Percentiles rank a stretch among this genome's conserved stretches.
Evolutionary conservation across 2,888 invertebrate genomes (phyloP).

Genomic region (Lasioglossum figueresi): DNA sequence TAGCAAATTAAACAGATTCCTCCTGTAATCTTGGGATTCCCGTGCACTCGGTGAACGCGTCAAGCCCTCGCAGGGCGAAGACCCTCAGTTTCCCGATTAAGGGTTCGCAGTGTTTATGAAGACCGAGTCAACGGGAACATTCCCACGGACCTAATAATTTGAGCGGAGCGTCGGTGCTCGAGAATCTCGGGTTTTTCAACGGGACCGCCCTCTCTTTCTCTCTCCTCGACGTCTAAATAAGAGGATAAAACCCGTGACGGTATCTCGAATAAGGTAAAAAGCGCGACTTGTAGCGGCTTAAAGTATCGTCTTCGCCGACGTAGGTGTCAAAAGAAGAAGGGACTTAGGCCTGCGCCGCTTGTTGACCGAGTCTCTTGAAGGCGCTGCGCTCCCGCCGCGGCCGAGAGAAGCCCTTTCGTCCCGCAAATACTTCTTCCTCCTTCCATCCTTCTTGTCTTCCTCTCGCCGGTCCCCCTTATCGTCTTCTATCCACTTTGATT

Average conservation of each 20-base stretch:
- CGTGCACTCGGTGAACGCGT: background rate
- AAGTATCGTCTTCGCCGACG: constrained; percentile 50
- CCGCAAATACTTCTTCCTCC: constrained; percentile 65
- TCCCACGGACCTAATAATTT: constrained; percentile 4
- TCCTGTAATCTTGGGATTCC: background rate
- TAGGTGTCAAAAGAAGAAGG: constrained; percentile 58
- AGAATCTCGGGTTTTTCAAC: background rate
- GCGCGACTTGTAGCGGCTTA: constrained; percentile 50
- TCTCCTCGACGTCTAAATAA: constrained; percentile 45
- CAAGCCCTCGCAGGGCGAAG: background rate
- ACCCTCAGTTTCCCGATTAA: background rate
- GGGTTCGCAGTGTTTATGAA: background rate
- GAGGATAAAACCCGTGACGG: constrained; percentile 51
- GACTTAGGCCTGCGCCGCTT: constrained; percentile 59
- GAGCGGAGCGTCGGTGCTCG: background rate
- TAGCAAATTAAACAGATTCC: background rate
- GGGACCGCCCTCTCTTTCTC: background rate
- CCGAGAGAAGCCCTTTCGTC: constrained; percentile 72
- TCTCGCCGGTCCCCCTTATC: background rate
- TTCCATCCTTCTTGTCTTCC: background rate
- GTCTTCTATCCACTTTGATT: constrained; percentile 42
- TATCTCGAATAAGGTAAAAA: constrained; percentile 52
- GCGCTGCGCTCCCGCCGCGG: constrained; percentile 70
- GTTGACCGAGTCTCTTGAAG: constrained; percentile 75
- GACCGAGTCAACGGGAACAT: constrained; percentile 11